Conservation (phyloP, 2,888 invertebrate species). For the Ectobius pallidus region DNA sequence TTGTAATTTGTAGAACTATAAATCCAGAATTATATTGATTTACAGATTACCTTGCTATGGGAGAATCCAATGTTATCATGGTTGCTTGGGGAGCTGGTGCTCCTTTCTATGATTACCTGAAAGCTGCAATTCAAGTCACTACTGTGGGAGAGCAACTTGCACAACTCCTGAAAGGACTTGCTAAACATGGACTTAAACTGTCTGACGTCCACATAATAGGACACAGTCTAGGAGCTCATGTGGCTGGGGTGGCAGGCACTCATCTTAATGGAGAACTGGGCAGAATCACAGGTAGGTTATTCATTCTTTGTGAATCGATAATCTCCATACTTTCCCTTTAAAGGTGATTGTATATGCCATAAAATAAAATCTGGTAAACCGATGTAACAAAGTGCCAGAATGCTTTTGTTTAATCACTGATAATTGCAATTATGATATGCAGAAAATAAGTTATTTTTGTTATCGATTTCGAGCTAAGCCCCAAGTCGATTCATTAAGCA, state of each 20-base stretch:
- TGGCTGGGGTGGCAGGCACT: conserved; percentile 51
- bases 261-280: conserved; percentile 49
- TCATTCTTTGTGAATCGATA: too few species aligned
- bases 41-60: conserved; percentile 55
- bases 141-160: conserved; percentile 51
- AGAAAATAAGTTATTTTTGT: too few species aligned
- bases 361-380: too few species aligned
- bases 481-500: too few species aligned
- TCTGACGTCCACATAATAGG: conserved; percentile 52
- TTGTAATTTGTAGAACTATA: too few species aligned
- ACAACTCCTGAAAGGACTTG: conserved; percentile 50
- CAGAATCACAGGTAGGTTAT: conserved; percentile 55
- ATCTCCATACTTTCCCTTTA: too few species aligned
- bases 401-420: too few species aligned
- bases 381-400: too few species aligned
- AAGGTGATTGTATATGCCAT: too few species aligned
- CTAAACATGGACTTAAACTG: conserved; percentile 47
- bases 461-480: too few species aligned
- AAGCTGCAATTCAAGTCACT: conserved; percentile 39
- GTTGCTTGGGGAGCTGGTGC: conserved; percentile 58
- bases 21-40: too few species aligned
- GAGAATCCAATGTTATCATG: conserved; percentile 57
- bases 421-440: too few species aligned
- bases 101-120: conserved; percentile 46
- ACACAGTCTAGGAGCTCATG: conserved; percentile 54